A percentile compares a stretch with the other conserved stretches of the same genome.
These are phyloP conservation scores for Suncus etruscus DNA, from an alignment of 2,113 vertebrate genomes.

Conservation along the genomic window DNA sequence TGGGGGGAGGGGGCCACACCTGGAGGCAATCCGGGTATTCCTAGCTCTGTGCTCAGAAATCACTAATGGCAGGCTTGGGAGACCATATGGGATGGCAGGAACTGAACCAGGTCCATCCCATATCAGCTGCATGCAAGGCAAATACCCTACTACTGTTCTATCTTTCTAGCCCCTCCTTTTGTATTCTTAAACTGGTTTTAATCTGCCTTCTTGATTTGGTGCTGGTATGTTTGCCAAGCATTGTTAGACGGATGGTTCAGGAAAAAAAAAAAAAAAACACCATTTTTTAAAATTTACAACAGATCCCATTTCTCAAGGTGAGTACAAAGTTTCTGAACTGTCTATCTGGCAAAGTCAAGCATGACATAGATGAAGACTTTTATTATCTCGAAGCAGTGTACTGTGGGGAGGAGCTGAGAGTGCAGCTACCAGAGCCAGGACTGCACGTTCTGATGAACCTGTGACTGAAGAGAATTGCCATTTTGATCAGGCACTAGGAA, in stretches of 20 bases:
- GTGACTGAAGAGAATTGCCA: conserved; percentile 13
- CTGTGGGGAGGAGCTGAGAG: not conserved
- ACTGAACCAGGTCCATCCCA: too few relatives aligned
- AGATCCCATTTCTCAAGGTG: conserved; percentile 79
- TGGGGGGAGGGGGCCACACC: too few relatives aligned
- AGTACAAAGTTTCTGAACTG: conserved; percentile 68
- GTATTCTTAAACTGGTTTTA: conserved; percentile 71
- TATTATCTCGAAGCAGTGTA: not conserved
- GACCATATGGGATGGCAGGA: too few relatives aligned
- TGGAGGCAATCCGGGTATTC: too few relatives aligned
- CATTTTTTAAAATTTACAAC: conserved; percentile 72
- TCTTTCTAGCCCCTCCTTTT: conserved; percentile 18
- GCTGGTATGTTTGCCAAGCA: conserved; percentile 64
- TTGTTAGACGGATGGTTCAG: conserved; percentile 78
- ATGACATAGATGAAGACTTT: not conserved
- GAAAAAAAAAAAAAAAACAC: conserved; percentile 70
- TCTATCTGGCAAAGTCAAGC: not conserved
- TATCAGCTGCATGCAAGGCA: too few relatives aligned
- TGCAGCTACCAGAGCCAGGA: not conserved
- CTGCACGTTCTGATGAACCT: conserved; percentile 46
- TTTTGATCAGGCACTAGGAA: conserved; percentile 26
- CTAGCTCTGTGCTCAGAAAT: too few relatives aligned
- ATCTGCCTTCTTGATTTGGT: conserved; percentile 77
- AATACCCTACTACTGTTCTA: too few relatives aligned
- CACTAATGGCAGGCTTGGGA: too few relatives aligned